Conservation (phyloP, 1,140 invertebrate species). For the Drosophila sechellia region DNA sequence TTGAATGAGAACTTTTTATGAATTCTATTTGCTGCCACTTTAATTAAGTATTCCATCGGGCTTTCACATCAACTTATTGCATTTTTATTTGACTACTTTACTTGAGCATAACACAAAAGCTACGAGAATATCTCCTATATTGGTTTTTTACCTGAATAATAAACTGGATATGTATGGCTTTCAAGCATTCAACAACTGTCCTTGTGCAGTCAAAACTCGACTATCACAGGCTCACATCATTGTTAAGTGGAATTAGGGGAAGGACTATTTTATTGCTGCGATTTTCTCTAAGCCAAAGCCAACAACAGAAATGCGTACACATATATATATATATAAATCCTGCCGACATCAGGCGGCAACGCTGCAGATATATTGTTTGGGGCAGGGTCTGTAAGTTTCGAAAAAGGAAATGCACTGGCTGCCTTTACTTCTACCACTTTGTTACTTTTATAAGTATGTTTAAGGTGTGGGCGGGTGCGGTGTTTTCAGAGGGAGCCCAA, state of each 20-base stretch:
- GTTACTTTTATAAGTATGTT: slow-evolving; percentile 37
- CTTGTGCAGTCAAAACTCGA: slow-evolving; percentile 1
- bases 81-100: too few species aligned
- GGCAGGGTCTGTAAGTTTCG: slow-evolving; percentile 57
- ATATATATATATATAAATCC: slow-evolving; percentile 11
- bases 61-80: too few species aligned
- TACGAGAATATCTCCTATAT: slow-evolving; percentile 1
- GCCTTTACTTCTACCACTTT: slow-evolving; percentile 38
- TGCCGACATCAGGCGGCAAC: background rate
- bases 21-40: too few species aligned
- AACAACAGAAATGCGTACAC: slow-evolving; percentile 9
- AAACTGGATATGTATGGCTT: slow-evolving; percentile 21
- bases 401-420: slow-evolving; percentile 60
- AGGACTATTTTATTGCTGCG: slow-evolving; percentile 33
- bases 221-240: slow-evolving; percentile 6
- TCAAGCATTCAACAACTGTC: background rate
- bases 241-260: slow-evolving; percentile 34
- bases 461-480: slow-evolving; percentile 22
- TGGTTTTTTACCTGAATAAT: slow-evolving; percentile 1
- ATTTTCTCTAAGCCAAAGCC: slow-evolving; percentile 39
- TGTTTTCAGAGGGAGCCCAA: background rate
- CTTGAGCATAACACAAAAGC: background rate
- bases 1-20: too few species aligned
- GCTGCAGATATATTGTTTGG: slow-evolving; percentile 27
- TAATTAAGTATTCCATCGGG: too few species aligned